These are phyloP conservation scores for Corythornis vintsioides DNA, from an alignment of 2,113 vertebrate species.

Conservation along the genomic window DNA sequence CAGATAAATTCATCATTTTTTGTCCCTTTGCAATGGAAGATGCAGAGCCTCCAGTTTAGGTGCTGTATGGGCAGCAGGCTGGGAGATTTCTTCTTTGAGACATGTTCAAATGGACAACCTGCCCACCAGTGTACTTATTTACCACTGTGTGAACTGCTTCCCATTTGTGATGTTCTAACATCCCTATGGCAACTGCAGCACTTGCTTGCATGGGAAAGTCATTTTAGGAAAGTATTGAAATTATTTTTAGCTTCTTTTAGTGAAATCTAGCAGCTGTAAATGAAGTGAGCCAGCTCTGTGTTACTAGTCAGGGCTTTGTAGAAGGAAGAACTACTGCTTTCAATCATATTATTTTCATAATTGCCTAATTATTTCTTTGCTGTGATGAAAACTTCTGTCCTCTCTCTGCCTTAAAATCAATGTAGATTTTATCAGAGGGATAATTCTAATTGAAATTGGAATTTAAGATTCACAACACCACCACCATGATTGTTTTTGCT, in stretches of 20 bases:
- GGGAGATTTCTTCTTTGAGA: neutral
- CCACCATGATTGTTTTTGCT: neutral
- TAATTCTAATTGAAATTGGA: neutral
- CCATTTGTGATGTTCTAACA: constrained; percentile 23
- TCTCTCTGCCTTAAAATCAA: neutral
- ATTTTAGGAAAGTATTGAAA: constrained; percentile 66
- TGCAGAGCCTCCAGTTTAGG: neutral
- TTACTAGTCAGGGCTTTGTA: neutral
- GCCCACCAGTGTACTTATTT: constrained; percentile 34
- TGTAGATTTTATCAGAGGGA: neutral
- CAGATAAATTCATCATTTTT: neutral
- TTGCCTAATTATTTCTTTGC: neutral
- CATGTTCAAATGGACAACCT: neutral
- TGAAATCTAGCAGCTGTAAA: constrained; percentile 62
- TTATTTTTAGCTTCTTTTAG: constrained; percentile 67
- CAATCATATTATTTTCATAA: neutral
- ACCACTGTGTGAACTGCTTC: constrained; percentile 19
- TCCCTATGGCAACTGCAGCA: constrained; percentile 67
- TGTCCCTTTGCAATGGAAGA: neutral
- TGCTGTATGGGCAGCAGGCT: neutral
- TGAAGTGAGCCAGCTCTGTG: constrained; percentile 14
- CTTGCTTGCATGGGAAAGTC: constrained; percentile 53
- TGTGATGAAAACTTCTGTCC: neutral
- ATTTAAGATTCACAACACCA: neutral
- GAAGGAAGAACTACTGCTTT: neutral